These are phyloP conservation scores for Galagoides demidoff DNA, from an alignment of 2,797 vertebrate species.

Conservation along the genomic window DNA sequence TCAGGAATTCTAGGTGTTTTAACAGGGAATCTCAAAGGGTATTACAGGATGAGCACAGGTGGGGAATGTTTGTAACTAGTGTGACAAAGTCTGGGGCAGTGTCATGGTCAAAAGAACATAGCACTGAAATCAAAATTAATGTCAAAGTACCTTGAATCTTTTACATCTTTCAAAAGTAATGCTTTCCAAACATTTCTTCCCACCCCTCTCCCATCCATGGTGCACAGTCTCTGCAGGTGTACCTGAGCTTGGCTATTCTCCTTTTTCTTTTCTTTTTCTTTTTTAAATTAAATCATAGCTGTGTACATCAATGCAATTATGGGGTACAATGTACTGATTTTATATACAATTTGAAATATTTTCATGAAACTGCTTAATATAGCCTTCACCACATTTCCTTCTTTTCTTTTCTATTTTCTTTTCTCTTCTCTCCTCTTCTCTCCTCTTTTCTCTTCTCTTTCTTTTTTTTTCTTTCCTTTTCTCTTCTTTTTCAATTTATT, in stretches of 20 bases:
- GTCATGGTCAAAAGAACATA: constrained; percentile 64
- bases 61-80: constrained; percentile 46
- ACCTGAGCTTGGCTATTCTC: not conserved
- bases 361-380: too few relatives aligned
- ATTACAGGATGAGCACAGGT: constrained; percentile 5
- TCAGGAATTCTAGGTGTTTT: constrained; percentile 69
- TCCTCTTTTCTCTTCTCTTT: too few relatives aligned
- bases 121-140: constrained; percentile 64
- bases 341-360: too few relatives aligned
- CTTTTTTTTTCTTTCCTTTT: too few relatives aligned
- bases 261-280: too few relatives aligned
- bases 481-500: too few relatives aligned
- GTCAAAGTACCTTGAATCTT: constrained; percentile 64
- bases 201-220: not conserved
- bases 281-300: too few relatives aligned
- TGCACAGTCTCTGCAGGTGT: not conserved
- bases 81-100: constrained; percentile 55
- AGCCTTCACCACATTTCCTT: too few relatives aligned
- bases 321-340: too few relatives aligned
- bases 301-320: too few relatives aligned
- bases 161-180: constrained; percentile 23
- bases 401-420: too few relatives aligned
- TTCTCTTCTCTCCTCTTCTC: too few relatives aligned
- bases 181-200: constrained; percentile 16
- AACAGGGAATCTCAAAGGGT: constrained; percentile 35